phyloP scores from a whole-genome alignment of 2,888 invertebrate species.

The Esperia sulphurella region DNA sequence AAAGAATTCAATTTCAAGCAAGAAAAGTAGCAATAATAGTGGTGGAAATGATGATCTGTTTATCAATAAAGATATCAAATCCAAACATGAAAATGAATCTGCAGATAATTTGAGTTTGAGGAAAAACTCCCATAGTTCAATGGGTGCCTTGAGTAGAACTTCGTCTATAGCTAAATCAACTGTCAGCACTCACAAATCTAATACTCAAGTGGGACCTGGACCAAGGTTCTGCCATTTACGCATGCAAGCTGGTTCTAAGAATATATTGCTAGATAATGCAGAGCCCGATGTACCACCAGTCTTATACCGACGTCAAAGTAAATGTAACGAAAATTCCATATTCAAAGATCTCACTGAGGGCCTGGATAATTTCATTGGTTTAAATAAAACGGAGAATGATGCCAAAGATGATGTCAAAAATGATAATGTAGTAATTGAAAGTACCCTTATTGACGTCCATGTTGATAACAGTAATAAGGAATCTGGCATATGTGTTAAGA shows the following conservation, averaged over 20 bases:
- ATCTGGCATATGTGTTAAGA: conserved; percentile 40
- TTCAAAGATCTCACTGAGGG: conserved; percentile 68
- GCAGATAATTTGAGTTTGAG: conserved; percentile 42
- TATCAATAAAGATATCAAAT: conserved; percentile 50
- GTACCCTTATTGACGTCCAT: conserved; percentile 68
- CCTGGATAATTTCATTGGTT: conserved; percentile 57
- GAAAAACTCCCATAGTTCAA: conserved; percentile 68
- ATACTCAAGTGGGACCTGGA: conserved; percentile 77
- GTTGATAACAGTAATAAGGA: conserved; percentile 66
- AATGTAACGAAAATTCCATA: conserved; percentile 65
- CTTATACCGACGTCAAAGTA: conserved; percentile 82
- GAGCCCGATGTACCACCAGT: conserved; percentile 86
- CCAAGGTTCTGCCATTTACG: conserved; percentile 88
- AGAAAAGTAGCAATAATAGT: conserved; percentile 59
- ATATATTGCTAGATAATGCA: conserved; percentile 88
- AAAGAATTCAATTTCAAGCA: conserved; percentile 63
- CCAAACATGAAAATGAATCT: conserved; percentile 36
- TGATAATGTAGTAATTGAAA: conserved; percentile 62
- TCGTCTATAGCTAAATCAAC: conserved; percentile 73
- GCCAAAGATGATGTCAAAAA: conserved; percentile 40
- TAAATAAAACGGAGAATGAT: conserved; percentile 48
- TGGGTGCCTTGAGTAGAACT: conserved; percentile 67
- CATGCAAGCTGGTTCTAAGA: conserved; percentile 88
- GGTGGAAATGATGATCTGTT: conserved; percentile 52
- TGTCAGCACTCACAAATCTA: conserved; percentile 71